These are phyloP conservation scores for Pseudorasbora parva DNA, from an alignment of 2,113 vertebrate species.

Conservation along the genomic window DNA sequence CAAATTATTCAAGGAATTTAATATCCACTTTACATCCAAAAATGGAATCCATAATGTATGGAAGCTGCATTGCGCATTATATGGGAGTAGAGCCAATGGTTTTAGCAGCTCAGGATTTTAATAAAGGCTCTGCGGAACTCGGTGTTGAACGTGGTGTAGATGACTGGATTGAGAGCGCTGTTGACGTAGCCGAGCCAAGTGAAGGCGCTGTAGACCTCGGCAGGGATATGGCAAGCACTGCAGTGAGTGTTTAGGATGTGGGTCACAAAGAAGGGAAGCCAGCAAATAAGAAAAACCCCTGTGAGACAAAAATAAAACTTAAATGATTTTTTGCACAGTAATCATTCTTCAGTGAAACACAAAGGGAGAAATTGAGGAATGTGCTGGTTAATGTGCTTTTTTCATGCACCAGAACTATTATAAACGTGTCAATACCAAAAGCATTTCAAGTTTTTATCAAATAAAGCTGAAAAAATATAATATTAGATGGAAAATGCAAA, in stretches of 20 bases:
- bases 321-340: background rate
- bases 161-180: conserved; percentile 92
- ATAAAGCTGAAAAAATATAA: no score
- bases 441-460: no score
- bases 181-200: conserved; percentile 94
- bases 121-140: conserved; percentile 94
- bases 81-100: background rate
- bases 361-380: no score
- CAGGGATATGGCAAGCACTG: conserved; percentile 82
- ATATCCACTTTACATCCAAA: background rate
- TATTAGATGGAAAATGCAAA: no score
- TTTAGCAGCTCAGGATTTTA: conserved; percentile 88
- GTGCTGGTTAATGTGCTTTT: no score
- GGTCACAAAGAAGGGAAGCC: conserved; percentile 94
- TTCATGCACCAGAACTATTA: no score
- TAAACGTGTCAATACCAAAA: no score
- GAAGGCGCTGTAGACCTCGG: conserved; percentile 87
- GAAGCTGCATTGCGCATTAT: background rate
- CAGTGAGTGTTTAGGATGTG: conserved; percentile 93
- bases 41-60: background rate
- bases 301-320: conserved; percentile 31
- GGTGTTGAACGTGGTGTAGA: conserved; percentile 93
- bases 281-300: conserved; percentile 94
- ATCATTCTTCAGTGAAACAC: no score
- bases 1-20: background rate